Conservation (phyloP, 2,888 invertebrate species). For the Iselma pallidipennis region DNA sequence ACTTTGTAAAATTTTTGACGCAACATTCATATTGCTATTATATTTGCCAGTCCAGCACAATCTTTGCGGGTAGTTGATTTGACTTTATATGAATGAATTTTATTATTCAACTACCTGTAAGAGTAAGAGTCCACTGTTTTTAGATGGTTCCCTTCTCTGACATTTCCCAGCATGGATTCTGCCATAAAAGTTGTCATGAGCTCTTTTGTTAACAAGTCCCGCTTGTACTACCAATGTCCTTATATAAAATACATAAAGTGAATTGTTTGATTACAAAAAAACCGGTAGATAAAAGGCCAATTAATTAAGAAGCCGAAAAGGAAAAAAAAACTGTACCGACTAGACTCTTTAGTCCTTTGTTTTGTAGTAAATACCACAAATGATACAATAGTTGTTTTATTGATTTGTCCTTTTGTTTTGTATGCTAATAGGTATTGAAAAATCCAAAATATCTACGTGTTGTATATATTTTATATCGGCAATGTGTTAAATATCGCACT, state of each 20-base stretch:
- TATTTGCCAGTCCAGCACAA: not conserved
- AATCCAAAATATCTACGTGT: no score
- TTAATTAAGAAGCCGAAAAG: not conserved
- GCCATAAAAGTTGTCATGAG: conserved; percentile 29
- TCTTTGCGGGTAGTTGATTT: not conserved
- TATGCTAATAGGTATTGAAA: not conserved
- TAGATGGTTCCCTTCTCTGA: not conserved
- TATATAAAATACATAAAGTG: not conserved
- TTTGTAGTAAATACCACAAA: not conserved
- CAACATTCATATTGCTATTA: not conserved
- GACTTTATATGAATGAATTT: not conserved
- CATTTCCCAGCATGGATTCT: conserved; percentile 20
- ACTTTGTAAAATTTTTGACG: not conserved
- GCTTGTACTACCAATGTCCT: conserved; percentile 28
- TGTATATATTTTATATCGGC: no score
- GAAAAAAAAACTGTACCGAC: not conserved
- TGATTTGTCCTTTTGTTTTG: not conserved
- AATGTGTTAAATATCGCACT: not conserved
- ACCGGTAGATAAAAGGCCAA: not conserved
- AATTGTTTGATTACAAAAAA: not conserved
- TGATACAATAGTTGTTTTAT: not conserved
- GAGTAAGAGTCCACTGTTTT: conserved; percentile 3
- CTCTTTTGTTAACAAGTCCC: conserved; percentile 48
- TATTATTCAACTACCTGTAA: conserved; percentile 1
- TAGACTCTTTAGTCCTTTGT: no score